Conservation (phyloP, 2,888 invertebrate species). For the Chymomyza caudatula region DNA sequence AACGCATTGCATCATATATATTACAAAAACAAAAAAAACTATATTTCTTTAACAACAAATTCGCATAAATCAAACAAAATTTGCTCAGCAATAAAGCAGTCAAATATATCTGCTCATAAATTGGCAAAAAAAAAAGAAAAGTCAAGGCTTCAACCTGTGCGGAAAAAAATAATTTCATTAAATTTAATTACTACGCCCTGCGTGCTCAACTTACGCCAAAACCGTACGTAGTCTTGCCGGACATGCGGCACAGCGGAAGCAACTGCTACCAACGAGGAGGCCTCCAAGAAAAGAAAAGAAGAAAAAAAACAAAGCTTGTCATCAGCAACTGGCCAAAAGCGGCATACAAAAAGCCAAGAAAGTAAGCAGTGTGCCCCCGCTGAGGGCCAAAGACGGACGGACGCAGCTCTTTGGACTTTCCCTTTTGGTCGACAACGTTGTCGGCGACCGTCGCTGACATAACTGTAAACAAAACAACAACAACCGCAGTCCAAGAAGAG, state of each 20-base stretch:
- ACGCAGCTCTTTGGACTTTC: slow-evolving; percentile 47
- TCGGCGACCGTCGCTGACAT: slow-evolving; percentile 48
- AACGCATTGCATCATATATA: neutral
- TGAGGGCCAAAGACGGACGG: slow-evolving; percentile 38
- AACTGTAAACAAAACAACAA: slow-evolving; percentile 35
- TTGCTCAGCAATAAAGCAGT: neutral
- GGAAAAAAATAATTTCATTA: slow-evolving; percentile 7
- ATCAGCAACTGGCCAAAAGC: slow-evolving; percentile 44
- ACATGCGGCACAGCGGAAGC: slow-evolving; percentile 43
- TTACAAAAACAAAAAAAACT: too few relatives aligned
- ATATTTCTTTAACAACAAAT: neutral
- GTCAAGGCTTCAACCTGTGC: too few relatives aligned
- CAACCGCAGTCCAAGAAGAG: slow-evolving; percentile 4
- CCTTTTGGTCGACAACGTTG: slow-evolving; percentile 52
- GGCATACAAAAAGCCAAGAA: slow-evolving; percentile 39
- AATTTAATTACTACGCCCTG: slow-evolving; percentile 10
- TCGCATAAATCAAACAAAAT: neutral
- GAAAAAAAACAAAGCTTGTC: neutral
- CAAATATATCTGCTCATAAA: slow-evolving; percentile 9
- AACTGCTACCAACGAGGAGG: neutral
- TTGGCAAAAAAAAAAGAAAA: slow-evolving; percentile 27
- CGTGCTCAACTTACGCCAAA: slow-evolving; percentile 11
- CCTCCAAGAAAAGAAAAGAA: neutral
- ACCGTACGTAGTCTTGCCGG: neutral
- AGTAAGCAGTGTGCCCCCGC: slow-evolving; percentile 36